Conservation (phyloP, 2,113 vertebrate species). For the Euleptes europaea region DNA sequence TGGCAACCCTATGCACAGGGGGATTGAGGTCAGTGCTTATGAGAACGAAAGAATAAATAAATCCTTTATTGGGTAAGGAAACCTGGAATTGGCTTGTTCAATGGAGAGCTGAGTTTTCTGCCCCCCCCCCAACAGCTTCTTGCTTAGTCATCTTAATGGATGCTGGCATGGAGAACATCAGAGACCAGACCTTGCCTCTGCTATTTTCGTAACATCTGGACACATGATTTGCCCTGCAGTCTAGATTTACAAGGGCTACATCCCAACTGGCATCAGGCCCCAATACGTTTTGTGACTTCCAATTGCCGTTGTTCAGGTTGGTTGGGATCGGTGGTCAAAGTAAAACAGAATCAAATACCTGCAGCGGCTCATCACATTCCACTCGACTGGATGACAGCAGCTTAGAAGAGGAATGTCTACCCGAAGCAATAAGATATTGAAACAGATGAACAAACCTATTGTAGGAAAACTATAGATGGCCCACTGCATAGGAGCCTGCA, state of each 20-base stretch:
- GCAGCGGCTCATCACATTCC: not conserved
- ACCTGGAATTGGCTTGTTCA: not conserved
- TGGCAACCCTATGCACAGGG: too few species aligned
- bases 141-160: conserved; percentile 15
- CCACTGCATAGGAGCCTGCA: conserved; percentile 2
- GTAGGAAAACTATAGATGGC: conserved; percentile 5
- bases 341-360: conserved; percentile 52
- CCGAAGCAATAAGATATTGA: conserved; percentile 4
- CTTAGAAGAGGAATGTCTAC: not conserved
- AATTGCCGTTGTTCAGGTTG: conserved; percentile 19
- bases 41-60: not conserved
- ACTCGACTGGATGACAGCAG: conserved; percentile 17
- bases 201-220: conserved; percentile 42
- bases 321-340: conserved; percentile 15
- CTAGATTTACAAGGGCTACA: conserved; percentile 34
- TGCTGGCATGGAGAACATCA: conserved; percentile 17
- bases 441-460: not conserved
- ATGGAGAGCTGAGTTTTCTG: not conserved
- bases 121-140: not conserved
- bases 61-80: not conserved
- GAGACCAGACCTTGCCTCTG: conserved; percentile 19
- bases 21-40: not conserved
- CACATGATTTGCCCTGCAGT: conserved; percentile 28
- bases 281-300: conserved; percentile 32
- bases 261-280: conserved; percentile 30